Percentiles rank a stretch among this genome's conserved stretches.
phyloP scores from a whole-genome alignment of 2,888 invertebrate species.

The Plemyria rubiginata region DNA sequence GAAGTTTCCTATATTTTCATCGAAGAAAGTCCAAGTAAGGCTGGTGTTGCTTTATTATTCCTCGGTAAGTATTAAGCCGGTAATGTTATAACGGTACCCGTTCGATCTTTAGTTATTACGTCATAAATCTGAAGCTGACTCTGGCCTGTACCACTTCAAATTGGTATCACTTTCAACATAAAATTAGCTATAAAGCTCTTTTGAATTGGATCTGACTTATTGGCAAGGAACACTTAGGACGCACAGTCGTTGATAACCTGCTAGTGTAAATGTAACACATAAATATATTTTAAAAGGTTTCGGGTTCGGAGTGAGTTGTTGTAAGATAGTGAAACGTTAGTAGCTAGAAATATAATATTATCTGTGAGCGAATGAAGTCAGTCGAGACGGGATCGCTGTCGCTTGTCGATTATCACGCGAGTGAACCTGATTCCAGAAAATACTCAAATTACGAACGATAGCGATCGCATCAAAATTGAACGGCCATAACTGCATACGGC shows the following conservation, averaged over 20 bases:
- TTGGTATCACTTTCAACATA: neutral
- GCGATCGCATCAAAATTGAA: slow-evolving; percentile 57
- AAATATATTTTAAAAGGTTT: too few relatives aligned
- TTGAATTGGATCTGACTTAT: neutral
- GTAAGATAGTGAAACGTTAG: neutral
- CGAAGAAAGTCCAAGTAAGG: slow-evolving; percentile 8
- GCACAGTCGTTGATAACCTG: neutral
- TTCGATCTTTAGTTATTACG: slow-evolving; percentile 62
- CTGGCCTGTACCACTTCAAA: slow-evolving; percentile 15
- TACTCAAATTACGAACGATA: slow-evolving; percentile 58
- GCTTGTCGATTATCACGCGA: slow-evolving; percentile 72
- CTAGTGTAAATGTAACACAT: too few relatives aligned
- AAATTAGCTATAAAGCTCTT: neutral
- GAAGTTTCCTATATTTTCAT: neutral
- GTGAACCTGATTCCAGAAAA: slow-evolving; percentile 52
- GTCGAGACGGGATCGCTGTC: slow-evolving; percentile 55
- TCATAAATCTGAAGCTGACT: slow-evolving; percentile 64
- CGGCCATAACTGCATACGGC: slow-evolving; percentile 43
- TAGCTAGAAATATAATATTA: neutral
- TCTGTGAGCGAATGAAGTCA: slow-evolving; percentile 11
- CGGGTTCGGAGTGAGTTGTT: too few relatives aligned
- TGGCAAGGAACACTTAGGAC: neutral
- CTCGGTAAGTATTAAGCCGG: slow-evolving; percentile 43
- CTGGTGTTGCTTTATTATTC: slow-evolving; percentile 36
- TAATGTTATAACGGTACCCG: slow-evolving; percentile 43